Evolutionary conservation across 2,113 vertebrate genomes (phyloP).

Genomic region (Gasterosteus aculeatus): DNA sequence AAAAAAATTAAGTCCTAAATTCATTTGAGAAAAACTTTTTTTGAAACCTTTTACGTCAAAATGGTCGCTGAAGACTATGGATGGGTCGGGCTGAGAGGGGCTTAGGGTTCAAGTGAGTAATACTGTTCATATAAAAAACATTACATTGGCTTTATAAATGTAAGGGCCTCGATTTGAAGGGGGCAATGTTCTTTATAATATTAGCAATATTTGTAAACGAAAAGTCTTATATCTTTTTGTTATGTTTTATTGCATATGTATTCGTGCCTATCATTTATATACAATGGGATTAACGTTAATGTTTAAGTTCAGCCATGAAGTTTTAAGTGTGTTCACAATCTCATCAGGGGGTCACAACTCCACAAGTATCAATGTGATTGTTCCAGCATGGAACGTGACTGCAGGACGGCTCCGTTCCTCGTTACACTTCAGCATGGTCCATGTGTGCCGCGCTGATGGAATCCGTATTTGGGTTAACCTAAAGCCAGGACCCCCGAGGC

Average conservation of each 20-base stretch:
- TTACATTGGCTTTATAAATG: background rate
- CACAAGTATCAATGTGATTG: background rate
- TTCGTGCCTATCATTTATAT: no score
- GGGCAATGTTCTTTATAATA: background rate
- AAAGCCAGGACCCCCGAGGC: slow-evolving; percentile 67
- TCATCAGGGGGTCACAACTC: background rate
- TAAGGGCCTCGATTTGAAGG: background rate
- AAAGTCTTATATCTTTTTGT: no score
- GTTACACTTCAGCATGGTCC: background rate
- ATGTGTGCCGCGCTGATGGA: slow-evolving; percentile 49
- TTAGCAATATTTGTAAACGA: background rate
- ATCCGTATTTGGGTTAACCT: slow-evolving; percentile 70
- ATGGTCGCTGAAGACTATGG: background rate
- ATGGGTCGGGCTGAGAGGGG: background rate
- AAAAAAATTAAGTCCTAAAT: background rate
- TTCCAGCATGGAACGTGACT: background rate
- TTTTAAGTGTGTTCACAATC: background rate
- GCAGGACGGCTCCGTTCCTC: no score
- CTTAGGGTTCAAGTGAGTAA: no score
- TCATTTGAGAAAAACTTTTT: background rate
- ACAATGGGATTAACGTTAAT: background rate
- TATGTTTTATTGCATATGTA: no score
- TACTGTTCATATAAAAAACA: background rate
- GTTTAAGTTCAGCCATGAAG: background rate
- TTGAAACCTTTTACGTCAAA: background rate